Base-by-base conservation (phyloP, 2,797 vertebrate genomes). In the Poecilia wingei region DNA sequence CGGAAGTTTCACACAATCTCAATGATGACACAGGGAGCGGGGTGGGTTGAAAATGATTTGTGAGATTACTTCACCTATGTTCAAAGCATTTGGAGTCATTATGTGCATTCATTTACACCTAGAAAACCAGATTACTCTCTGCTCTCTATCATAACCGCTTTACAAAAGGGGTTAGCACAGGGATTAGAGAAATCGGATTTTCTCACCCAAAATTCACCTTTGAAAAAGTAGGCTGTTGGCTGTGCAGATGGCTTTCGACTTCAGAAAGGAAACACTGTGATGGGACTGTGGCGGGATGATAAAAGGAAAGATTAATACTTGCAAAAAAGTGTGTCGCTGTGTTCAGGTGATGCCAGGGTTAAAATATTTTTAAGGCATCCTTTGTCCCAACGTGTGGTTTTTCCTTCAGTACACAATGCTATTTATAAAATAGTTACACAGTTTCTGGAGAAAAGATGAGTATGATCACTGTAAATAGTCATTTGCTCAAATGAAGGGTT, bases 1-100 rank as follows among this genome's bases (percentile, higher is more conserved):
- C 4, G 22, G 20, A 43, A 33, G 16, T 36, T 91, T 73, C 80
- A 77, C 79, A 69, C 59, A 3, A 45, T 86, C 43, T 85, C 53
- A 7, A 59, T 75, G 59, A 82, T 78, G 74, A 83, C 61, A 78
- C 12, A 45, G 51, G 73, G 3, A 6, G 39, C 39, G 6, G 49
- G 64, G 2, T 9, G 8, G 79, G 78, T 66, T n/a, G 6, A 78
- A 77, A 46, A 74, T 59, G 74, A 69, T 36, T 74, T 8, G 5
- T 33, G 41, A n/a, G 49, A 53, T 77, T 78, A 69, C 82, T 85
- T 80, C 43, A 81, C 69, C 31, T 79, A 68, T 47, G 33, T 36
- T 76, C 45, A 76, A 55, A 79, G 59, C 45, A 51, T 85, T 82
- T 55, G 31, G 72, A 13, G 47, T 85, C 25, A 74, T 70, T 78